Percentiles rank a stretch among this genome's conserved stretches.
Evolutionary conservation across 2,113 vertebrate species (phyloP).

Genomic region (Cyanoramphus novaezelandiae): DNA sequence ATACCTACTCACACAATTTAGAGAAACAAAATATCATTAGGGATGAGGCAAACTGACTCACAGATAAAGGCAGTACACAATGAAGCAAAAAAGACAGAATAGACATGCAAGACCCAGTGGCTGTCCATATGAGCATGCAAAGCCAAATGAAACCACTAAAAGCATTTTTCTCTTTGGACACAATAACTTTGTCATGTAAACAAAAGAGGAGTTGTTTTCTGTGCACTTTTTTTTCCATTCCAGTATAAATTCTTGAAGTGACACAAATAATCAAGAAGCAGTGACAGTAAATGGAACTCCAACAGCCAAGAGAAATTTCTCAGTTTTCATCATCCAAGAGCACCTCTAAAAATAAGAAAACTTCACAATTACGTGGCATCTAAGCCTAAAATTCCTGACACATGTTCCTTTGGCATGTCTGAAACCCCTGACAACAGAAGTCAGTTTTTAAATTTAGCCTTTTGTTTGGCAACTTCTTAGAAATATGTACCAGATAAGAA

Average conservation of each 20-base stretch:
- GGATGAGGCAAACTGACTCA: background rate
- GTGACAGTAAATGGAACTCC: background rate
- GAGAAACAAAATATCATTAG: background rate
- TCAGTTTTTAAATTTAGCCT: conserved; percentile 26
- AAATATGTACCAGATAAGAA: conserved; percentile 34
- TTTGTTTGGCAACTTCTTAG: conserved; percentile 25
- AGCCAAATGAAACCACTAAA: background rate
- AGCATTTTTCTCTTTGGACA: background rate
- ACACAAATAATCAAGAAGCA: background rate
- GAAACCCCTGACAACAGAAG: background rate
- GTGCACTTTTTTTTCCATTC: background rate
- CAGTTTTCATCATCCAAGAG: background rate
- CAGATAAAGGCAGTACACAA: background rate
- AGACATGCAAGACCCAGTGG: background rate
- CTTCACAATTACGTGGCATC: background rate
- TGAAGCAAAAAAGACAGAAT: background rate
- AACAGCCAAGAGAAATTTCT: background rate
- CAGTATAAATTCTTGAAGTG: background rate
- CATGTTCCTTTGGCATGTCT: background rate
- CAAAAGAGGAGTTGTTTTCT: background rate
- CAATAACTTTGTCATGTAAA: background rate
- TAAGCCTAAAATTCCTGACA: conserved; percentile 28
- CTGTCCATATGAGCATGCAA: background rate
- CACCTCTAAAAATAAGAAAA: background rate
- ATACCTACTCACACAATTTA: background rate